Evolutionary conservation across 2,797 vertebrate genomes (phyloP), one percentile per base, ranked within the genome.

Genomic region (Lepilemur septentrionalis): DNA sequence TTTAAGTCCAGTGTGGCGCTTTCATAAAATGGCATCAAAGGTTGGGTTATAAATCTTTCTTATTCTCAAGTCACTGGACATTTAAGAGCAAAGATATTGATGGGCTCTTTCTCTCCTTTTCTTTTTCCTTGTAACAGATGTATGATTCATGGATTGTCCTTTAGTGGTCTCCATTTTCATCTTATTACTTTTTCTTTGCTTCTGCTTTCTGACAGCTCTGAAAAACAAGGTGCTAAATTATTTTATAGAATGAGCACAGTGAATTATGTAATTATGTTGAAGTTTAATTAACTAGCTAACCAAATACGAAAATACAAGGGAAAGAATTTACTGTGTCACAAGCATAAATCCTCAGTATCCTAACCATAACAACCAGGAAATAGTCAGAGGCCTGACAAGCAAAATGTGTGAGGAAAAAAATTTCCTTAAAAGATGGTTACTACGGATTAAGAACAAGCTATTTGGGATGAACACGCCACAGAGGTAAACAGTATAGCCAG

Each of bases 181-280:
- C 94, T 94, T 98, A 94, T 61, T 98, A 2, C 8, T 96, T 94
- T 91, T 98, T 55, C 98, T 98, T 90, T 94, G 97, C 91, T 90
- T 96, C 95, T 95, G 96, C 92, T 98, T 98, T 97, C 94, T 97
- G 81, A 92, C 97, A 95, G 92, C 59, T 94, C 98, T 99, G 98
- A 89, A 98, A 98, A 98, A 94, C 52, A 98, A 97, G 94, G 95
- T 80, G 88, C 80, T 91, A 95, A 95, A 96, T 97, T 97, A 97
- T 91, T 95, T 82, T 73, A 85, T n/a, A 82, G 91, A 97, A 97
- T 93, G 69, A 93, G 96, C 95, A 98, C 65, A 97, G 95, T 93
- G 95, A 97, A 98, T 96, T 76, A 30, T 95, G 94, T 48, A 97
- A 3, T 13, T 79, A 94, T 52, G 30, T 15, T 96, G 97, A 94